These are phyloP conservation scores for Lindbergichthys nudifrons DNA, from an alignment of 2,797 vertebrate species.

Conservation along the genomic window DNA sequence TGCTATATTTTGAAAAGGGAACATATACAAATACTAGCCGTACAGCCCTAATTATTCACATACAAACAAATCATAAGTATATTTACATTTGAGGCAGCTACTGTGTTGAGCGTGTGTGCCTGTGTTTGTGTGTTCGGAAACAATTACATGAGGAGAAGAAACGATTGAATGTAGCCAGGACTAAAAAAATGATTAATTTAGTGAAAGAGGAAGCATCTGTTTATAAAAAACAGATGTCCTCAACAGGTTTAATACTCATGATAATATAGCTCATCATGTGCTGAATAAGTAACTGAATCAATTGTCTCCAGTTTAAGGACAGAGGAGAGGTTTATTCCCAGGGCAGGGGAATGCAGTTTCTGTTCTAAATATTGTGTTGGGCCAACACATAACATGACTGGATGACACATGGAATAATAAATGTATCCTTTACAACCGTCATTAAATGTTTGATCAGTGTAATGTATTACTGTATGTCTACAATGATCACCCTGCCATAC, in stretches of 20 bases:
- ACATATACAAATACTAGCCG: no score
- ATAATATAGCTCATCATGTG: slow-evolving; percentile 50
- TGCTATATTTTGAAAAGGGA: no score
- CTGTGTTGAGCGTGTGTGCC: neutral
- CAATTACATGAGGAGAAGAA: neutral
- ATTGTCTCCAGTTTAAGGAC: slow-evolving; percentile 44
- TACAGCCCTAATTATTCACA: neutral
- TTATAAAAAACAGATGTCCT: slow-evolving; percentile 60
- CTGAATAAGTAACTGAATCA: slow-evolving; percentile 60
- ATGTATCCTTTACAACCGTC: no score
- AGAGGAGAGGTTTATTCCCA: neutral
- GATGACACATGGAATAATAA: neutral
- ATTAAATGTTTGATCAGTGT: no score
- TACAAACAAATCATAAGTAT: neutral
- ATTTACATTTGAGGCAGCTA: neutral
- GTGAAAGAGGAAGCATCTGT: slow-evolving; percentile 65
- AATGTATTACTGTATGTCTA: neutral
- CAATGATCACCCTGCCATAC: no score
- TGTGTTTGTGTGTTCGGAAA: neutral
- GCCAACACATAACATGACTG: neutral
- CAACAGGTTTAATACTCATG: slow-evolving; percentile 51
- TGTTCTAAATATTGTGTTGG: slow-evolving; percentile 34
- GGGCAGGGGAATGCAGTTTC: slow-evolving; percentile 13
- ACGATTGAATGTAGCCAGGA: slow-evolving; percentile 12
- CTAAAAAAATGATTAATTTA: slow-evolving; percentile 18